A percentile compares a stretch with the other conserved stretches of the same genome.
Evolutionary conservation across 2,888 invertebrate genomes (phyloP).

Genomic region (Kryphioiulus occultus): DNA sequence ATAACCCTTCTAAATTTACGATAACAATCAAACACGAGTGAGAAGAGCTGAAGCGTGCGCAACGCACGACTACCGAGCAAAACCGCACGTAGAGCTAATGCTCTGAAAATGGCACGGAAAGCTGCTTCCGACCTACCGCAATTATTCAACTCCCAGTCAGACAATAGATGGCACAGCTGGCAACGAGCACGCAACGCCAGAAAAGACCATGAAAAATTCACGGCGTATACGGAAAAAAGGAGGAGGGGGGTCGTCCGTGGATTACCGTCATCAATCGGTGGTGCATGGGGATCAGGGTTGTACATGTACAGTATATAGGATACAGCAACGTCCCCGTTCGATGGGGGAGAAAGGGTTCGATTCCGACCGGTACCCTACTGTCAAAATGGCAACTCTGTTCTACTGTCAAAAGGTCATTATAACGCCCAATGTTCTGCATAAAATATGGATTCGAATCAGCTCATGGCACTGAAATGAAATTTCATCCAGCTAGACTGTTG

Average conservation of each 20-base stretch:
- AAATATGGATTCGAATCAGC: no score
- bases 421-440: no score
- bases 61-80: background rate
- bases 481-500: no score
- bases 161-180: conserved; percentile 45
- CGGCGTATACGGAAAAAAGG: background rate
- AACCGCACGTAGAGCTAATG: background rate
- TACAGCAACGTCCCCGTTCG: no score
- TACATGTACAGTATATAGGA: no score
- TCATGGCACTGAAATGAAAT: no score
- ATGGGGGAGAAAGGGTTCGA: no score
- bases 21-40: conserved; percentile 45
- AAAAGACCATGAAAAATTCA: background rate
- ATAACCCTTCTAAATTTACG: conserved; percentile 45
- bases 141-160: conserved; percentile 25
- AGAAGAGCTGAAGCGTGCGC: background rate
- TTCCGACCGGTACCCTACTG: no score
- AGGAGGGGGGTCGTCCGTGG: background rate
- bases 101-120: conserved; percentile 17
- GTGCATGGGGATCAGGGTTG: no score
- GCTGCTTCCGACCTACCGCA: conserved; percentile 15
- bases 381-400: no score
- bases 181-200: background rate
- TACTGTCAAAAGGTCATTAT: no score
- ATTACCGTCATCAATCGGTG: no score